These are phyloP conservation scores for Drosophila percnosoma DNA, from an alignment of 2,888 invertebrate species.

Conservation along the genomic window DNA sequence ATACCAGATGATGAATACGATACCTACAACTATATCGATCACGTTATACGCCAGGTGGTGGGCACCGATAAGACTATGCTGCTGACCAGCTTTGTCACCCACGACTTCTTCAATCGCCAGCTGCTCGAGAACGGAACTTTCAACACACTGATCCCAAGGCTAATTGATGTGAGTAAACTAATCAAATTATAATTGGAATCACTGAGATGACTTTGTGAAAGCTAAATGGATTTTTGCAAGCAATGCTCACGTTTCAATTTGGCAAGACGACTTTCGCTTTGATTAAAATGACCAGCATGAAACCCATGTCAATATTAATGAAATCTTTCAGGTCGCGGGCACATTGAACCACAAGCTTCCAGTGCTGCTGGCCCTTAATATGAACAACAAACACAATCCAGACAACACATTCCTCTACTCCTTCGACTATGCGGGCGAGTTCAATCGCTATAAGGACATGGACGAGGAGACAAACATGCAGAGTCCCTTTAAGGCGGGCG, in stretches of 20 bases:
- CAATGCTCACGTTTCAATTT: not conserved
- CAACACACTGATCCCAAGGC: constrained; percentile 84
- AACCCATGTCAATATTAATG: not conserved
- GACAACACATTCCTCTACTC: constrained; percentile 85
- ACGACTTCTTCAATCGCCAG: constrained; percentile 84
- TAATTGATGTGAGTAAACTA: constrained; percentile 85
- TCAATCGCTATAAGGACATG: constrained; percentile 84
- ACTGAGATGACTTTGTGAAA: not conserved
- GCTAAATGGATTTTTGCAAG: not conserved
- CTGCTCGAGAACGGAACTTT: constrained; percentile 85
- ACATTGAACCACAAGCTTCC: constrained; percentile 85
- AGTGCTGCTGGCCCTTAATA: constrained; percentile 83
- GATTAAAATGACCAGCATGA: not conserved
- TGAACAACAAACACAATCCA: constrained; percentile 82
- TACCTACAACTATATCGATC: constrained; percentile 81
- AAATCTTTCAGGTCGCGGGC: constrained; percentile 84
- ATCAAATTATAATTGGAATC: not conserved
- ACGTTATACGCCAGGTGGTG: constrained; percentile 79
- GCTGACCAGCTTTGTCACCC: constrained; percentile 84
- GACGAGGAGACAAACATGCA: constrained; percentile 84
- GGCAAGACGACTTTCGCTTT: constrained; percentile 1
- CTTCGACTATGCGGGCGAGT: constrained; percentile 86
- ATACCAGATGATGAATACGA: constrained; percentile 81
- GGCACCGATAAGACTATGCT: constrained; percentile 85
- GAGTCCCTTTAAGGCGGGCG: constrained; percentile 85